Percentiles rank a stretch among this genome's conserved stretches.
These are phyloP conservation scores for Meriones psammophilus DNA, from an alignment of 2,797 vertebrate species.

Conservation along the genomic window DNA sequence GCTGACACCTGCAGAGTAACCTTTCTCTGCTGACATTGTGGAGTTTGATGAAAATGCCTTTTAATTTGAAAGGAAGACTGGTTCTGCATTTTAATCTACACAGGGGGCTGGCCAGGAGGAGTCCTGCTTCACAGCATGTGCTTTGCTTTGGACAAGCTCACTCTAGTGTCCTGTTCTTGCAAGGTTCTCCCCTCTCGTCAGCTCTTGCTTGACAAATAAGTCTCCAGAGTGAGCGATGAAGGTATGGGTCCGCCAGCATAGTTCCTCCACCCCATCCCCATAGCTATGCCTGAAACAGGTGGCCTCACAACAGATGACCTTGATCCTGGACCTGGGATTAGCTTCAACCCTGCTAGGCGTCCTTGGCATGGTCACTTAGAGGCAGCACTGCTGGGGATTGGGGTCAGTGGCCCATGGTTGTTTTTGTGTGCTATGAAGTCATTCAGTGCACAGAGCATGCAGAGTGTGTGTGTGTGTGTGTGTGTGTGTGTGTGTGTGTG, in stretches of 20 bases:
- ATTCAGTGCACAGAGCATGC: rapidly evolving
- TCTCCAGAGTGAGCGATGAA: neutral
- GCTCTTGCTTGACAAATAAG: neutral
- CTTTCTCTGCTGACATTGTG: neutral
- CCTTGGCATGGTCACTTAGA: slow-evolving; percentile 18
- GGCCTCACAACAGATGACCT: neutral
- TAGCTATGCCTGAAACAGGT: neutral
- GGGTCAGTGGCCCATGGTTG: neutral
- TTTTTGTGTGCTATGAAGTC: neutral
- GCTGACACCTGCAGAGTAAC: neutral
- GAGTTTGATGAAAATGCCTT: neutral
- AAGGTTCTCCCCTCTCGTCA: neutral
- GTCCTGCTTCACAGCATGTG: rapidly evolving
- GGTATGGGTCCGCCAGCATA: neutral
- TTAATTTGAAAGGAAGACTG: neutral
- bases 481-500: neutral
- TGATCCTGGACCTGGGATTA: neutral
- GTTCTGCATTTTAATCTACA: neutral
- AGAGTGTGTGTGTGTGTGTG: neutral
- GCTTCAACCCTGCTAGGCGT: neutral
- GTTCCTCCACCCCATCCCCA: neutral
- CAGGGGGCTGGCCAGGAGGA: rapidly evolving
- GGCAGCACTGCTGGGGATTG: neutral
- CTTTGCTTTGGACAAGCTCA: neutral
- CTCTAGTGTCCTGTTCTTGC: neutral